Percentiles rank a stretch among this genome's conserved stretches.
These are phyloP conservation scores for Montipora efflorescens DNA, from an alignment of 64 coral and sea anemone genomes.

Conservation along the genomic window DNA sequence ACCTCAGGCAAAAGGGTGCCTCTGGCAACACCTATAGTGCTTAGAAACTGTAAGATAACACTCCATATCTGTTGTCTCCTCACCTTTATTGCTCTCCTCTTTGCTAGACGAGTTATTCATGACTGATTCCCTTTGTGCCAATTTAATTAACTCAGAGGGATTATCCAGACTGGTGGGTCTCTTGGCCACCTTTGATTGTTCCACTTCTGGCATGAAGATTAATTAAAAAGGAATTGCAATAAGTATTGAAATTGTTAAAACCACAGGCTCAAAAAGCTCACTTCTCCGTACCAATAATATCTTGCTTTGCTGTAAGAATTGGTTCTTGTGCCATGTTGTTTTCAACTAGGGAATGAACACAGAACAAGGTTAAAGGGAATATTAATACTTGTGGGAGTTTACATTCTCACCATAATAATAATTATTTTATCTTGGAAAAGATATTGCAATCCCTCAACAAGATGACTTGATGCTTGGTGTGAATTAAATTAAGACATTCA, in stretches of 20 bases:
- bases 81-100: background rate
- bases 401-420: too few species aligned
- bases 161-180: background rate
- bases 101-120: background rate
- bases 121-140: conserved; percentile 10
- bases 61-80: background rate
- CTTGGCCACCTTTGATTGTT: background rate
- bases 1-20: too few species aligned
- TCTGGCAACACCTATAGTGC: too few species aligned
- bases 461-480: too few species aligned
- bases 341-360: conserved; percentile 9
- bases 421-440: too few species aligned
- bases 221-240: background rate
- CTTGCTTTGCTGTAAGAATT: background rate
- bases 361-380: background rate
- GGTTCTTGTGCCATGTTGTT: background rate
- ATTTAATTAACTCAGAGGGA: conserved; percentile 17
- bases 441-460: too few species aligned
- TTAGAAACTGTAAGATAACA: too few species aligned
- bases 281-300: background rate
- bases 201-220: background rate
- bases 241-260: background rate
- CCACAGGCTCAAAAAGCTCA: too few species aligned
- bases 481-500: too few species aligned
- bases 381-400: too few species aligned